Conservation (phyloP, 2,797 vertebrate genomes). For the Lophius americanus region DNA sequence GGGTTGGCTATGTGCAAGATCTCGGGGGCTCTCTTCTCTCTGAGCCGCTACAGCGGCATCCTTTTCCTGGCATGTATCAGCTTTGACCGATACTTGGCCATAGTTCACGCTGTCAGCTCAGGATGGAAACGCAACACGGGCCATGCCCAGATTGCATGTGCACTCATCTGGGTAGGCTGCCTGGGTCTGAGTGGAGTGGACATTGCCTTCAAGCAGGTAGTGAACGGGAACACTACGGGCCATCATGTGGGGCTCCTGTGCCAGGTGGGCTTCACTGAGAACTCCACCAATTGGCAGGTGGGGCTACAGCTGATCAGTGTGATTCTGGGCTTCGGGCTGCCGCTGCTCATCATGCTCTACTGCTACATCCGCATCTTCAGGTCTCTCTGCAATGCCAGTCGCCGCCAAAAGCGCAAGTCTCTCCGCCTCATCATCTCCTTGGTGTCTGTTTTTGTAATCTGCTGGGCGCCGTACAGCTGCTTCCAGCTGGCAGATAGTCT, state of each 20-base stretch:
- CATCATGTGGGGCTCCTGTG: constrained; percentile 48
- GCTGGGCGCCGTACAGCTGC: constrained; percentile 84
- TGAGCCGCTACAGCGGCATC: constrained; percentile 86
- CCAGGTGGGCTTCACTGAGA: constrained; percentile 51
- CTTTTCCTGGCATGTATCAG: constrained; percentile 88
- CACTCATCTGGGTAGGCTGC: constrained; percentile 79
- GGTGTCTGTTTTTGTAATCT: constrained; percentile 81
- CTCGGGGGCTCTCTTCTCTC: constrained; percentile 80
- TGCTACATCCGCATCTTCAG: constrained; percentile 85
- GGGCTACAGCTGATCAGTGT: constrained; percentile 74
- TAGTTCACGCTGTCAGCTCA: constrained; percentile 81
- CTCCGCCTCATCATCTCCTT: constrained; percentile 82
- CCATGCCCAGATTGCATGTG: constrained; percentile 79
- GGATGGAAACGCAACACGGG: constrained; percentile 78
- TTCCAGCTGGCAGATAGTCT: constrained; percentile 80
- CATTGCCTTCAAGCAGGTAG: constrained; percentile 74
- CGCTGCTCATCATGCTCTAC: constrained; percentile 84
- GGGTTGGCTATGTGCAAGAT: constrained; percentile 80
- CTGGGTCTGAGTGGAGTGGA: constrained; percentile 77
- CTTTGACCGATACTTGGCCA: constrained; percentile 86
- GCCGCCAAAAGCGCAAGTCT: constrained; percentile 79
- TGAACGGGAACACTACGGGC: fast-evolving
- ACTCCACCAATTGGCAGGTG: constrained; percentile 73
- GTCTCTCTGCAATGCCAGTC: constrained; percentile 76
- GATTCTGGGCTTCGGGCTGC: constrained; percentile 81